phyloP scores from a whole-genome alignment of 2,113 vertebrate species.

The Vidua chalybeata region DNA sequence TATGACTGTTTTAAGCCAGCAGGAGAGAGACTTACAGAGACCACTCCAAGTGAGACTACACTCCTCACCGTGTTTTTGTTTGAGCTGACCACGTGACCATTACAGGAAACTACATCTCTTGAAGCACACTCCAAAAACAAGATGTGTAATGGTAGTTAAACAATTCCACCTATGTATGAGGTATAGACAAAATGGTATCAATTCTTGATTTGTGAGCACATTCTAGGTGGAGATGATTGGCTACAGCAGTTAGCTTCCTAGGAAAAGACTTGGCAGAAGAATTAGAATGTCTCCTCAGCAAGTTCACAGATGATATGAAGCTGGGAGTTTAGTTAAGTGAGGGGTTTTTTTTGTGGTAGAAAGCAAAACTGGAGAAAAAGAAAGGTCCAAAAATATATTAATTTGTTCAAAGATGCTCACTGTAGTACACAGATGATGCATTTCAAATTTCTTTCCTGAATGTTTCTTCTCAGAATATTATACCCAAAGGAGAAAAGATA shows the following conservation, averaged over 20 bases:
- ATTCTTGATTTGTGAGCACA: neutral
- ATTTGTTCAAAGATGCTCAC: neutral
- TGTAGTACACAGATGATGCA: neutral
- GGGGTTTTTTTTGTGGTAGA: neutral
- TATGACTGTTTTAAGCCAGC: neutral
- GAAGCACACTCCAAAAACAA: neutral
- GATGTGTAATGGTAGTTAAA: neutral
- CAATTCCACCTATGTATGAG: neutral
- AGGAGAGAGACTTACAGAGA: neutral
- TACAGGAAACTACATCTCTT: neutral
- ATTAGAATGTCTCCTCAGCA: neutral
- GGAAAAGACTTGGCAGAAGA: neutral
- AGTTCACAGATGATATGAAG: neutral
- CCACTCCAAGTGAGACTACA: neutral
- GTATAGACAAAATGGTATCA: neutral
- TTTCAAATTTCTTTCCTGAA: neutral
- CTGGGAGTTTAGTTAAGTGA: neutral
- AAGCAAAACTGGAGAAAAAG: neutral
- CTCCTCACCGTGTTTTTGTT: neutral
- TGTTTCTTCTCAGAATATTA: neutral
- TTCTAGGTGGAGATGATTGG: neutral
- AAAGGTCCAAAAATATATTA: neutral
- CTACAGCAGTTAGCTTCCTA: neutral
- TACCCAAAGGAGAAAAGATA: neutral
- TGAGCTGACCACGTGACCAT: neutral